phyloP scores from a whole-genome alignment of 1,140 invertebrate species.

The Ostrea denselamellosa region DNA sequence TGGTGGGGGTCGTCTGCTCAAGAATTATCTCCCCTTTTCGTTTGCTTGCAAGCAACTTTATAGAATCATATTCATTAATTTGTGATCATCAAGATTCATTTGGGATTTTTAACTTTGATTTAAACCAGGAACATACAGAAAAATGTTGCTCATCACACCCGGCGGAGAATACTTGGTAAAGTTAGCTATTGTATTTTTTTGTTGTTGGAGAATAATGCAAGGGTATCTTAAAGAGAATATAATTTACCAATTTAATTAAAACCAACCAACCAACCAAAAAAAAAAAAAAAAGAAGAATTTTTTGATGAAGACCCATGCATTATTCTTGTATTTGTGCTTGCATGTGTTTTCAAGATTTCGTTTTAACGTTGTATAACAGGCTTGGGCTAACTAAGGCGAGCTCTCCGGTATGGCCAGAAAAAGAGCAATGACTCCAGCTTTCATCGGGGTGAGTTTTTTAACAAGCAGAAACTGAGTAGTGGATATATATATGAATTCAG shows the following conservation, averaged over 20 bases:
- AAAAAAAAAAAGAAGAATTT: not conserved
- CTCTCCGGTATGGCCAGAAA: conserved; percentile 26
- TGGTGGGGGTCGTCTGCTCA: conserved; percentile 46
- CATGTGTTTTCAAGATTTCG: conserved; percentile 32
- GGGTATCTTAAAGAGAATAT: not conserved
- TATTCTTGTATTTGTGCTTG: conserved; percentile 29
- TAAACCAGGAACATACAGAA: conserved; percentile 34
- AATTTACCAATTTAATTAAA: too few species aligned
- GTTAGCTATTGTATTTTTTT: conserved; percentile 6
- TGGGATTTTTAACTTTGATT: conserved; percentile 26
- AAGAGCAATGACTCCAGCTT: conserved; percentile 30
- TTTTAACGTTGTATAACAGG: conserved; percentile 30
- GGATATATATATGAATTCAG: too few species aligned
- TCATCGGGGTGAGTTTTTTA: conserved; percentile 21
- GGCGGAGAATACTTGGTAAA: conserved; percentile 10
- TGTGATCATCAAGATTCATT: not conserved
- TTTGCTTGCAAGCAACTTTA: not conserved
- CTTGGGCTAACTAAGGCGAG: conserved; percentile 12
- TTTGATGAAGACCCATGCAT: not conserved
- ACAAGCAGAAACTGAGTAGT: not conserved
- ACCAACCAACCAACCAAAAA: too few species aligned
- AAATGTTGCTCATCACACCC: not conserved
- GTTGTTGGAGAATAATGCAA: conserved; percentile 25
- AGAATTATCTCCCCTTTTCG: conserved; percentile 35
- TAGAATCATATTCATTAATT: conserved; percentile 24